Percentiles rank a stretch among this genome's conserved stretches.
These are phyloP conservation scores for Holacanthella duospinosa DNA, from an alignment of 2,888 invertebrate species.

Conservation along the genomic window DNA sequence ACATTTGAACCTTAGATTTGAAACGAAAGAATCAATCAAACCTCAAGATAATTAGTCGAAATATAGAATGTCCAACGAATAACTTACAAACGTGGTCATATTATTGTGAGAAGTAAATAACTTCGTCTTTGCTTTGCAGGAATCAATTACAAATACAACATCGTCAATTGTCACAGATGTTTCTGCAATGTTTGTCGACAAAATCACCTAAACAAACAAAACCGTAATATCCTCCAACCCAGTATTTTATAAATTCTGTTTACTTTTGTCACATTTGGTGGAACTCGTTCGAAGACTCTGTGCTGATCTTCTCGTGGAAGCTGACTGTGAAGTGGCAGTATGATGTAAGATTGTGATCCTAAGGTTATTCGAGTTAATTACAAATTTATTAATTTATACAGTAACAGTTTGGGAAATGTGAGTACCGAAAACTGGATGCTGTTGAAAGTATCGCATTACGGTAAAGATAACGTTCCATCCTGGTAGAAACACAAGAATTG, in stretches of 20 bases:
- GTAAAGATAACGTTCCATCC: slow-evolving; percentile 97
- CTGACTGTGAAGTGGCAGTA: slow-evolving; percentile 94
- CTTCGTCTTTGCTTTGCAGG: slow-evolving; percentile 95
- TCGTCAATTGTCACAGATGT: slow-evolving; percentile 97
- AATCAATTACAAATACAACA: slow-evolving; percentile 94
- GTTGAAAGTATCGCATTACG: slow-evolving; percentile 71
- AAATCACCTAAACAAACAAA: slow-evolving; percentile 62
- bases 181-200: slow-evolving; percentile 97
- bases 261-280: slow-evolving; percentile 73
- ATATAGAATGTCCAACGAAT: too few relatives aligned
- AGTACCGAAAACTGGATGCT: slow-evolving; percentile 60
- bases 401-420: slow-evolving; percentile 19
- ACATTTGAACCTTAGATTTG: too few relatives aligned
- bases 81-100: slow-evolving; percentile 96
- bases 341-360: slow-evolving; percentile 55
- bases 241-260: slow-evolving; percentile 9
- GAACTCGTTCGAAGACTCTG: slow-evolving; percentile 79
- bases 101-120: slow-evolving; percentile 97
- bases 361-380: slow-evolving; percentile 14
- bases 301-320: slow-evolving; percentile 91
- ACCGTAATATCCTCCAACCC: too few relatives aligned
- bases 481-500: slow-evolving; percentile 83
- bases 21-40: too few relatives aligned
- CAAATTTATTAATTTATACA: background rate
- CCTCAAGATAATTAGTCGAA: too few relatives aligned